Conservation (phyloP, 2,888 invertebrate species). For the Ellobium chinense region DNA sequence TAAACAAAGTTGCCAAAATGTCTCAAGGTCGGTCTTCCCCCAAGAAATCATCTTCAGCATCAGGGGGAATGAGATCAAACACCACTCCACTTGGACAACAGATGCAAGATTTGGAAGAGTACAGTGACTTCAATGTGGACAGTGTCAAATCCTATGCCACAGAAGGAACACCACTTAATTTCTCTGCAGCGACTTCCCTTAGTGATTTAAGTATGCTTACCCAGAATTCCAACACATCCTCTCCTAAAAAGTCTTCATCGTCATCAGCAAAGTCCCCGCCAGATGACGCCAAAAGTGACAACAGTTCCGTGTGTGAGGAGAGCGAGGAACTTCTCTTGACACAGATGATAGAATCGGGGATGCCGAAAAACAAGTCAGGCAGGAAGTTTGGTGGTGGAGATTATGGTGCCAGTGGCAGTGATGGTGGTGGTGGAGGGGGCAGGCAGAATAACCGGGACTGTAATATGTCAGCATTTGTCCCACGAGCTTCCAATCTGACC, state of each 20-base stretch:
- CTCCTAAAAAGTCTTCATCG: not conserved
- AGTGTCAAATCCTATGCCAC: constrained; percentile 87
- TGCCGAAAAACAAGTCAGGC: constrained; percentile 70
- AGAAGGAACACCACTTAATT: constrained; percentile 92
- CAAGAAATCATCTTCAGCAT: not conserved
- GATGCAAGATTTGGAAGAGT: constrained; percentile 6
- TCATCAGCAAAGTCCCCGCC: constrained; percentile 37
- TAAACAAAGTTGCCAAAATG: constrained; percentile 12
- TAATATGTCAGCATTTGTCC: constrained; percentile 29
- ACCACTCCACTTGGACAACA: not conserved
- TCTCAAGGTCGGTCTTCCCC: not conserved
- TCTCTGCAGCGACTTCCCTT: constrained; percentile 91
- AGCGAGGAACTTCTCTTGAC: constrained; percentile 73
- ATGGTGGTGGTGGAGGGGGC: not conserved
- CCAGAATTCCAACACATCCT: constrained; percentile 61
- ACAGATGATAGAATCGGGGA: constrained; percentile 76
- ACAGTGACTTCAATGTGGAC: constrained; percentile 77
- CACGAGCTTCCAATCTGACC: constrained; percentile 32
- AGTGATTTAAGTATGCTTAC: constrained; percentile 86
- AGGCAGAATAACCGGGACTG: constrained; percentile 14
- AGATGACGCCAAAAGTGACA: constrained; percentile 69
- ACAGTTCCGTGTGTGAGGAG: constrained; percentile 70
- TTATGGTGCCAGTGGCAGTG: not conserved
- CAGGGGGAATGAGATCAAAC: not conserved
- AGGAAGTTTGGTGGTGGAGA: constrained; percentile 24